Conservation (phyloP, 30 jellyfish, hydroid and myxozoan species). For the Rhopilema esculentum region DNA sequence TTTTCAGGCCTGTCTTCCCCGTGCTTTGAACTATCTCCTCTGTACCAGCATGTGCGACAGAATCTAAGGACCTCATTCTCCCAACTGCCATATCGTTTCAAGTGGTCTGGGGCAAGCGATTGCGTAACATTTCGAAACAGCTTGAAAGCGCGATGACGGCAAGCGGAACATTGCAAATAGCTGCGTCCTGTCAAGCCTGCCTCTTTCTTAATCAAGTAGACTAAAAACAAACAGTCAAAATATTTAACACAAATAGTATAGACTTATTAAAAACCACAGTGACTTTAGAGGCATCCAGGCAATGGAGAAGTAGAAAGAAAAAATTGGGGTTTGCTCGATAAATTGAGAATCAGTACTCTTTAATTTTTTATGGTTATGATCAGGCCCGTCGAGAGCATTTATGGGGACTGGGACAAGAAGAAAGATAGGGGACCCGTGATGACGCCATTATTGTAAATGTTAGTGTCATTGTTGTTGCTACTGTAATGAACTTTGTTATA, state of each 20-base stretch:
- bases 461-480: no score
- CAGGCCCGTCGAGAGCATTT: no score
- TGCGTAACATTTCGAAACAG: conserved; percentile 48
- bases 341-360: no score
- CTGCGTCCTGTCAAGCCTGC: conserved; percentile 55
- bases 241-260: not conserved
- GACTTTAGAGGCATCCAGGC: not conserved
- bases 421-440: no score
- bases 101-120: conserved; percentile 50
- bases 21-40: not conserved
- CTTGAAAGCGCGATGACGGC: conserved; percentile 62
- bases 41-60: conserved; percentile 72
- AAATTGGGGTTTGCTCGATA: no score
- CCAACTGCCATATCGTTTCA: conserved; percentile 36
- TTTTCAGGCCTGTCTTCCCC: not conserved
- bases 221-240: conserved; percentile 13
- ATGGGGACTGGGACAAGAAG: no score
- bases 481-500: no score
- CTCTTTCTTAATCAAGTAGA: conserved; percentile 36
- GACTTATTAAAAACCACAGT: not conserved
- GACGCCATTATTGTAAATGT: no score
- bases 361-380: no score
- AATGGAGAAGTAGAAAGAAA: no score
- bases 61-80: conserved; percentile 37
- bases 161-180: conserved; percentile 49